phyloP scores from a whole-genome alignment of 1,140 invertebrate species.

The Gryllus bimaculatus region DNA sequence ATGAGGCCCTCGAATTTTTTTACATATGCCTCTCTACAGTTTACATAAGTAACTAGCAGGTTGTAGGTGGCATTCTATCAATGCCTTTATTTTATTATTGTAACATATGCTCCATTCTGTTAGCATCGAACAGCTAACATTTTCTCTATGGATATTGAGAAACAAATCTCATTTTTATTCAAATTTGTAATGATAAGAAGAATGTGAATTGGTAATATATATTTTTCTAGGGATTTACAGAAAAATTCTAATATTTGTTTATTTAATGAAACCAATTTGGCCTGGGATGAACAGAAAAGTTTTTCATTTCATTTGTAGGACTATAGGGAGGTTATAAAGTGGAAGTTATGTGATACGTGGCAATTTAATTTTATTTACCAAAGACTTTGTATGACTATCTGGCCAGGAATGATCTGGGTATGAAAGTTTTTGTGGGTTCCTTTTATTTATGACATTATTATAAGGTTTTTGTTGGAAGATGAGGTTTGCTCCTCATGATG shows the following conservation, averaged over 20 bases:
- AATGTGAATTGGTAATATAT: conserved; percentile 2
- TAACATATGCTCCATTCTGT: not conserved
- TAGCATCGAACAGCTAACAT: not conserved
- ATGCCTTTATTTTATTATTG: not conserved
- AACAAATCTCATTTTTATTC: not conserved
- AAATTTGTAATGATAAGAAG: not conserved
- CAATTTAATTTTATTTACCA: conserved; percentile 1
- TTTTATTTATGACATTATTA: not conserved
- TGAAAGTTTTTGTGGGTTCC: not conserved
- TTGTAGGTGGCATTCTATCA: not conserved
- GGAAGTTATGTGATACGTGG: not conserved
- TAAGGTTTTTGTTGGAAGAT: too few relatives aligned
- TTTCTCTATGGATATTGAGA: not conserved
- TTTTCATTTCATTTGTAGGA: not conserved
- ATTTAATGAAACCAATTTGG: not conserved
- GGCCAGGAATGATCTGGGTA: not conserved
- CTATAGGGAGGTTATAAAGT: not conserved
- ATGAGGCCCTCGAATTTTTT: not conserved
- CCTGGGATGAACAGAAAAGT: not conserved
- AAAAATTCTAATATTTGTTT: not conserved
- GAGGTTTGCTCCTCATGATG: too few relatives aligned
- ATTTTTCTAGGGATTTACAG: not conserved
- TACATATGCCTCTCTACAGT: conserved; percentile 1
- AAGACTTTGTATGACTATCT: not conserved
- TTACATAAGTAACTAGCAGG: not conserved